Evolutionary conservation across 2,113 vertebrate genomes (phyloP).

Genomic region (Neofelis nebulosa): DNA sequence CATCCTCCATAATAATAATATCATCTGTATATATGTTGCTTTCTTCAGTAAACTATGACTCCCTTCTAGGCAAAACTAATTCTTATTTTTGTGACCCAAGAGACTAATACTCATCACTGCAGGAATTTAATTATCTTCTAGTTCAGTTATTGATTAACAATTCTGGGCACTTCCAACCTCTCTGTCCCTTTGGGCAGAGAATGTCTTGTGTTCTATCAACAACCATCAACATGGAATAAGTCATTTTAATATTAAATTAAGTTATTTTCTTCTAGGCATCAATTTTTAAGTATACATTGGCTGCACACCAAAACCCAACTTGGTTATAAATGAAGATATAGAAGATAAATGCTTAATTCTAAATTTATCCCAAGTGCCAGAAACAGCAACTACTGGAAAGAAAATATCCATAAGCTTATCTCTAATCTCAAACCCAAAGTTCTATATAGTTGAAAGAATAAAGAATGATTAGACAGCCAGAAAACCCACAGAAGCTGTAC

Average conservation of each 20-base stretch:
- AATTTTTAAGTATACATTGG: not conserved
- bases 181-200: not conserved
- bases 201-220: not conserved
- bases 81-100: not conserved
- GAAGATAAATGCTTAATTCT: not conserved
- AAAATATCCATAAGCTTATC: not conserved
- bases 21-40: not conserved
- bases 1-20: not conserved
- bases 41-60: not conserved
- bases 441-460: not conserved
- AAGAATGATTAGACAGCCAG: not conserved
- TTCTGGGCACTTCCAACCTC: not conserved
- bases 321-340: not conserved
- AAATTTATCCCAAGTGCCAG: not conserved
- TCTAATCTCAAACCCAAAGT: not conserved
- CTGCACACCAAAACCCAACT: not conserved
- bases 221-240: not conserved
- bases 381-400: not conserved
- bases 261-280: conserved; percentile 19
- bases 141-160: not conserved
- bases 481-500: not conserved
- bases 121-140: not conserved
- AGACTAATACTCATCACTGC: not conserved
- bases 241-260: not conserved
- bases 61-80: not conserved